phyloP scores from a whole-genome alignment of 1,140 invertebrate genomes.

The Drosophila rufa region DNA sequence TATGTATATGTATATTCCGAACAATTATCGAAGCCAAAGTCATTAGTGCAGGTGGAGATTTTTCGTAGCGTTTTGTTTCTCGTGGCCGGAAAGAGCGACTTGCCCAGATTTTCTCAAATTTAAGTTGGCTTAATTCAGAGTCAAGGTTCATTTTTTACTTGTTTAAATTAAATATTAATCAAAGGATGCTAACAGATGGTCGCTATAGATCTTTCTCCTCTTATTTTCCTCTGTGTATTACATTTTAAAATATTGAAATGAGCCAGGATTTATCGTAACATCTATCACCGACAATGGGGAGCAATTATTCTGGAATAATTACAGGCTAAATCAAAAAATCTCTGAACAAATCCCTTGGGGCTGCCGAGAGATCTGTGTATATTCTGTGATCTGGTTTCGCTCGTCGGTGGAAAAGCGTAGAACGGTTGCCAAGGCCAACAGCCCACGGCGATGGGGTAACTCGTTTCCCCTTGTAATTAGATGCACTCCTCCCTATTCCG shows the following conservation, averaged over 20 bases:
- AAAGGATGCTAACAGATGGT: too few relatives aligned
- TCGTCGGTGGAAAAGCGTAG: constrained; percentile 18
- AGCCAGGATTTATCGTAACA: constrained; percentile 25
- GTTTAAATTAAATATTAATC: too few relatives aligned
- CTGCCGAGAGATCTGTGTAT: background rate
- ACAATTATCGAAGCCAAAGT: constrained; percentile 30
- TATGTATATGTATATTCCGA: constrained; percentile 21
- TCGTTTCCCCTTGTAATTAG: constrained; percentile 42
- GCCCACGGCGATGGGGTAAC: constrained; percentile 45
- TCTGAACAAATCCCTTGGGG: constrained; percentile 27
- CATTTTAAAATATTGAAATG: background rate
- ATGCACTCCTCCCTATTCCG: constrained; percentile 36
- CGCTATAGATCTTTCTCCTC: too few relatives aligned
- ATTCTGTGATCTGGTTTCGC: constrained; percentile 36
- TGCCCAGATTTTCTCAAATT: constrained; percentile 39
- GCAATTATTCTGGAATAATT: constrained; percentile 38
- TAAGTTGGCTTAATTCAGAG: constrained; percentile 33
- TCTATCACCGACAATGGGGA: constrained; percentile 37
- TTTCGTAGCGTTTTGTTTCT: constrained; percentile 10
- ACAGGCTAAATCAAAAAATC: constrained; percentile 6
- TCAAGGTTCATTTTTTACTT: background rate
- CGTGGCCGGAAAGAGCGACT: constrained; percentile 31
- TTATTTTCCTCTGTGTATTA: too few relatives aligned
- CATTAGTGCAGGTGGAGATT: constrained; percentile 47
- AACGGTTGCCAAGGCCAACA: constrained; percentile 44